phyloP scores from a whole-genome alignment of 2,797 vertebrate species.

The Hemibagrus guttatus region DNA sequence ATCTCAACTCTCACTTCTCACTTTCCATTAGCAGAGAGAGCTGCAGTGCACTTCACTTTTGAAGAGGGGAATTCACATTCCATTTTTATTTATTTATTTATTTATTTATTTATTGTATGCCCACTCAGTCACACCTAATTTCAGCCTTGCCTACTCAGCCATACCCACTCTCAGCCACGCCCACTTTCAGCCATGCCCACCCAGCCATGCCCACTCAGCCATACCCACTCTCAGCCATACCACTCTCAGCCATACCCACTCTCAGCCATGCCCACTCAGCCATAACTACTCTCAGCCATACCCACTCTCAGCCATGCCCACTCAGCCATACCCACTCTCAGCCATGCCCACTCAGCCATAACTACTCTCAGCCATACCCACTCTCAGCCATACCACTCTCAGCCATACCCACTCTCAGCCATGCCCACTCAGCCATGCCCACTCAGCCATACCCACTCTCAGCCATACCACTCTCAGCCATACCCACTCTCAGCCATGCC shows the following conservation, averaged over 20 bases:
- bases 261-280: neutral
- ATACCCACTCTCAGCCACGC: too few species aligned
- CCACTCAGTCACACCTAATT: too few species aligned
- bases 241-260: neutral
- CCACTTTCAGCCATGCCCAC: neutral
- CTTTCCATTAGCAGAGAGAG: neutral
- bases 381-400: too few species aligned
- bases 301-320: neutral
- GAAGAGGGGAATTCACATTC: neutral
- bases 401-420: too few species aligned
- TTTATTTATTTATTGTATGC: neutral
- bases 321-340: too few species aligned
- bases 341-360: neutral
- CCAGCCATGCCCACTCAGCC: neutral
- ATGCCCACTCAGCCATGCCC: neutral
- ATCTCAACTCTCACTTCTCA: neutral
- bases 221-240: neutral
- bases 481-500: neutral
- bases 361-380: neutral
- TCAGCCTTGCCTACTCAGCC: too few species aligned
- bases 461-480: neutral
- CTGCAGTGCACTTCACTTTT: neutral
- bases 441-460: neutral
- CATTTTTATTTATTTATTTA: neutral
- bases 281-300: neutral